These are phyloP conservation scores for Andinoacara biseriatus DNA, from an alignment of 2,113 vertebrate species.

Conservation along the genomic window DNA sequence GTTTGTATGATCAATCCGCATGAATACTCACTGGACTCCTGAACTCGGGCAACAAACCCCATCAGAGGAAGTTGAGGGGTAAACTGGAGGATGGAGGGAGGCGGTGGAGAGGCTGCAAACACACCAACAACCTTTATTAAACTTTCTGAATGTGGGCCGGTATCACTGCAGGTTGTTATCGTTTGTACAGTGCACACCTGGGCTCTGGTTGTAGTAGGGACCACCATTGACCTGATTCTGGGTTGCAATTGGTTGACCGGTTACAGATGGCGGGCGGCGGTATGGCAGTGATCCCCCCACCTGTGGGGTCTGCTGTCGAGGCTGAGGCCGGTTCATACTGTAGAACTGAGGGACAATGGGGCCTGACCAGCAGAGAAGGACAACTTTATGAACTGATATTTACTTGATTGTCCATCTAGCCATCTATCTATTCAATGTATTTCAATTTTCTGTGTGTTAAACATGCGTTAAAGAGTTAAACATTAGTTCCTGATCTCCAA, in stretches of 20 bases:
- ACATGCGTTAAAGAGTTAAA: background rate
- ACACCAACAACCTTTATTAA: background rate
- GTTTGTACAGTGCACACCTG: conserved; percentile 77
- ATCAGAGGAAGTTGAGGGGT: conserved; percentile 97
- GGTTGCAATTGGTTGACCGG: conserved; percentile 82
- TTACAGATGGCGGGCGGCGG: conserved; percentile 89
- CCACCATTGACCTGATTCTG: conserved; percentile 90
- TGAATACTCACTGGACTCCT: conserved; percentile 94
- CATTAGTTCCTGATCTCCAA: background rate
- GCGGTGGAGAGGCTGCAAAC: conserved; percentile 86
- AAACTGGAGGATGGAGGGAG: conserved; percentile 93
- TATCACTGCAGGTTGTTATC: background rate
- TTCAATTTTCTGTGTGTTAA: background rate
- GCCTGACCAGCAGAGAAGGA: conserved; percentile 31
- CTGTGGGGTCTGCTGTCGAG: conserved; percentile 86
- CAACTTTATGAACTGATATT: background rate
- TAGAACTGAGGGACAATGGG: conserved; percentile 92
- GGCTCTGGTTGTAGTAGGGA: conserved; percentile 88
- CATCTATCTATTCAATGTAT: background rate
- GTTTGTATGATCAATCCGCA: background rate
- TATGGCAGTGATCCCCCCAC: conserved; percentile 94
- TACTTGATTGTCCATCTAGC: background rate
- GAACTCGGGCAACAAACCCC: conserved; percentile 97
- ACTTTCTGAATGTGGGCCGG: background rate
- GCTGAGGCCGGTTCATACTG: conserved; percentile 94